Evolutionary conservation across 2,888 invertebrate genomes (phyloP).

Genomic region (Crepidodera aurea): DNA sequence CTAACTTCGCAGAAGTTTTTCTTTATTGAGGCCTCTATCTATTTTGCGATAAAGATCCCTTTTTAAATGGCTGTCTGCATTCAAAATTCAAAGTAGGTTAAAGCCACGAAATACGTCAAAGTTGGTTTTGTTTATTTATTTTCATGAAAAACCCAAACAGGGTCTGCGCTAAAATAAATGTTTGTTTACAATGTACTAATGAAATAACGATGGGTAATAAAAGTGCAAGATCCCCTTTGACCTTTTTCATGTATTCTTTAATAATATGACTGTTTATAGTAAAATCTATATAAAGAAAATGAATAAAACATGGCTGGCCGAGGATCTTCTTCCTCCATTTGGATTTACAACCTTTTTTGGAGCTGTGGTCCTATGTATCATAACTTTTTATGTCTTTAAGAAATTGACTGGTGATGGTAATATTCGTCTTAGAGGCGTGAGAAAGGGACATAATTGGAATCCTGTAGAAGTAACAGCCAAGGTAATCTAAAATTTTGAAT

Average conservation of each 20-base stretch:
- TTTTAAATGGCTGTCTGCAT: too few species aligned
- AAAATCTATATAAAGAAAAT: slow-evolving; percentile 44
- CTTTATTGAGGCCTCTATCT: too few species aligned
- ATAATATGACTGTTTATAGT: slow-evolving; percentile 46
- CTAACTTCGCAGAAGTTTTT: too few species aligned
- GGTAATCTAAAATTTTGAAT: slow-evolving; percentile 57
- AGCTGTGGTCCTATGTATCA: slow-evolving; percentile 62
- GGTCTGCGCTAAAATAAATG: background rate
- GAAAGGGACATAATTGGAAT: slow-evolving; percentile 66
- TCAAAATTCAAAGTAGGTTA: background rate
- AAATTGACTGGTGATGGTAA: slow-evolving; percentile 62
- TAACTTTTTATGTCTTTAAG: slow-evolving; percentile 60
- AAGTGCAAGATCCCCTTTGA: background rate
- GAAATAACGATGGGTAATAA: background rate
- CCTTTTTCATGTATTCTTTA: background rate
- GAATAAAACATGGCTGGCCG: slow-evolving; percentile 52
- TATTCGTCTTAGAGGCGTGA: slow-evolving; percentile 63
- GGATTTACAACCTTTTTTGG: slow-evolving; percentile 61
- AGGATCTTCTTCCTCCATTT: slow-evolving; percentile 52
- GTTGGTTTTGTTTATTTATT: slow-evolving; percentile 5
- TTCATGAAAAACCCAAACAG: background rate
- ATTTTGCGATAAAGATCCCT: too few species aligned
- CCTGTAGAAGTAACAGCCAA: slow-evolving; percentile 61
- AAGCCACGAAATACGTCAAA: background rate
- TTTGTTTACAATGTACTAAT: background rate